phyloP scores from a whole-genome alignment of 2,113 vertebrate species.

The Alligator sinensis region DNA sequence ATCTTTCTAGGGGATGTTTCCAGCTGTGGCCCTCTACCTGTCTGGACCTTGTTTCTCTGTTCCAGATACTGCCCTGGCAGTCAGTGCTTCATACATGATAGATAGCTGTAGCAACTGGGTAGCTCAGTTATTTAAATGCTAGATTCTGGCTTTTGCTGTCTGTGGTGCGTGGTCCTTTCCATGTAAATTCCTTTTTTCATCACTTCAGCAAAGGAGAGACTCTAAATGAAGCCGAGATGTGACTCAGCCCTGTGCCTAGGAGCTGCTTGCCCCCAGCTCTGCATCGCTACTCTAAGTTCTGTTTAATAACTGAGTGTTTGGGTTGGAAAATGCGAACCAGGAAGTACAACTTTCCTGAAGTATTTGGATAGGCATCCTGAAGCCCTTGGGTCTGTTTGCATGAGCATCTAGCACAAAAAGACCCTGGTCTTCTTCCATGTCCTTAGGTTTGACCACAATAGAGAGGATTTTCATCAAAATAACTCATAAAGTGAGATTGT shows the following conservation, averaged over 20 bases:
- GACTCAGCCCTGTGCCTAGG: not conserved
- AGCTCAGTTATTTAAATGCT: not conserved
- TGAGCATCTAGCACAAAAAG: not conserved
- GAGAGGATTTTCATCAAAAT: not conserved
- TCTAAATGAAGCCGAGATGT: not conserved
- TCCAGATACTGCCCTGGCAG: not conserved
- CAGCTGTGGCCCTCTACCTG: not conserved
- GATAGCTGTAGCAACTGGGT: not conserved
- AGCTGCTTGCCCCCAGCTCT: not conserved
- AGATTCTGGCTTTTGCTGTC: not conserved
- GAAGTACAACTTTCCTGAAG: not conserved
- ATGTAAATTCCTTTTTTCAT: not conserved
- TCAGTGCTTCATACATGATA: not conserved
- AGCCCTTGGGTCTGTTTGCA: not conserved
- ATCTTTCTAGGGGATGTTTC: not conserved
- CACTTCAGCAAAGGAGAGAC: not conserved
- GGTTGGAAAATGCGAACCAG: not conserved
- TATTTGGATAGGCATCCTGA: not conserved
- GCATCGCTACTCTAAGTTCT: not conserved
- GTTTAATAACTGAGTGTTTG: not conserved
- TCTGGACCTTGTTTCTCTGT: not conserved
- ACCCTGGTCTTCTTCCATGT: not conserved
- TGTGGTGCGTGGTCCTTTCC: not conserved
- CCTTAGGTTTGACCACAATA: not conserved
- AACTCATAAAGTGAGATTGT: not conserved